A percentile compares a stretch with the other conserved stretches of the same genome.
Evolutionary conservation across 2,888 invertebrate species (phyloP).

Genomic region (Scrobipalpa atriplicella): DNA sequence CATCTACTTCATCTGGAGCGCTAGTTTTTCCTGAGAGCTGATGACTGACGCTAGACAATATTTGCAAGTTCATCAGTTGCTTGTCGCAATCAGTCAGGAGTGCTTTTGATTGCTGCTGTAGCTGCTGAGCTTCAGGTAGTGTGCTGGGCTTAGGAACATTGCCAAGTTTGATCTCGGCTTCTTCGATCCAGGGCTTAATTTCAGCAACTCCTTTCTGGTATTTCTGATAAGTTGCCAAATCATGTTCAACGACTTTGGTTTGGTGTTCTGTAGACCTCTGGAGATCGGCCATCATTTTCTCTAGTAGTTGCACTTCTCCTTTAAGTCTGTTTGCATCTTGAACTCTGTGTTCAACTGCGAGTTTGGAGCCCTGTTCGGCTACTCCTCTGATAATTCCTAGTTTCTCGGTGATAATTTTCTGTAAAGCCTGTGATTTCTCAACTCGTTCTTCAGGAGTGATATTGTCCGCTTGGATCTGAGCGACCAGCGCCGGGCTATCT

Average conservation of each 20-base stretch:
- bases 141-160: slow-evolving; percentile 89
- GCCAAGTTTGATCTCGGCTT: slow-evolving; percentile 91
- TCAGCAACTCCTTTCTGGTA: slow-evolving; percentile 91
- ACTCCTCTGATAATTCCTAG: slow-evolving; percentile 87
- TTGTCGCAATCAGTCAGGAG: slow-evolving; percentile 91
- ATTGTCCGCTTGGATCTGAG: slow-evolving; percentile 88
- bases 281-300: slow-evolving; percentile 89
- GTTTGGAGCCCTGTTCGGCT: slow-evolving; percentile 88
- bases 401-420: slow-evolving; percentile 89
- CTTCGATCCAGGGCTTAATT: slow-evolving; percentile 94
- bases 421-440: slow-evolving; percentile 88
- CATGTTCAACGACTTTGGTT: slow-evolving; percentile 88
- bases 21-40: slow-evolving; percentile 89
- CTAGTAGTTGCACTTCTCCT: slow-evolving; percentile 88
- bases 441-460: slow-evolving; percentile 93
- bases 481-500: slow-evolving; percentile 88
- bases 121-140: slow-evolving; percentile 90
- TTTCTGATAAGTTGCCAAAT: slow-evolving; percentile 92
- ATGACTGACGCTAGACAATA: slow-evolving; percentile 88
- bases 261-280: slow-evolving; percentile 90
- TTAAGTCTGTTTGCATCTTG: slow-evolving; percentile 89
- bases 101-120: slow-evolving; percentile 87
- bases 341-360: slow-evolving; percentile 86
- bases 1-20: slow-evolving; percentile 92
- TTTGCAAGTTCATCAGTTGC: slow-evolving; percentile 88